Percentiles rank a stretch among this genome's conserved stretches.
These are phyloP conservation scores for Squalus acanthias DNA, from an alignment of 2,797 vertebrate genomes.

Conservation along the genomic window DNA sequence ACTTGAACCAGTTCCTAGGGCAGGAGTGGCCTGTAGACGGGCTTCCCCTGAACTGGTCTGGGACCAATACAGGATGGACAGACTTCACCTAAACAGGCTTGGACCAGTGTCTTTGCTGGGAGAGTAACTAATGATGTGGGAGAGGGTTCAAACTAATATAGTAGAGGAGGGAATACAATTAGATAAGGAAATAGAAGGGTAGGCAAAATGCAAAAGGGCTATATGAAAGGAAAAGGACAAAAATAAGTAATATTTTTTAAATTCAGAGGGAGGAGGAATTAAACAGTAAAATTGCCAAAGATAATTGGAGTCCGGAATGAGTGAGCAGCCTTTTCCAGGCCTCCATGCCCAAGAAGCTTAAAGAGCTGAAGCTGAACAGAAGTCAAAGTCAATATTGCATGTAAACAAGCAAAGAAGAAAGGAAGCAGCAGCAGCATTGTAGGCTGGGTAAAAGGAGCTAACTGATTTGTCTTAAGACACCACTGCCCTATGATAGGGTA, in stretches of 20 bases:
- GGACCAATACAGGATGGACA: neutral
- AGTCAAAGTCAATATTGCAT: neutral
- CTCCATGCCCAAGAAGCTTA: neutral
- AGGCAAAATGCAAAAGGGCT: neutral
- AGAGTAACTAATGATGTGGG: neutral
- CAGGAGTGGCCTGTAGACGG: neutral
- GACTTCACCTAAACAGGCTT: no score
- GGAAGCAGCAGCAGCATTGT: neutral
- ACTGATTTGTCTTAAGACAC: neutral
- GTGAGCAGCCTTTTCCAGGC: neutral
- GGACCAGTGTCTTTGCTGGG: neutral
- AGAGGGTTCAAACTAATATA: neutral
- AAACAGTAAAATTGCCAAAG: neutral
- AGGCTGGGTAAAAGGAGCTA: neutral
- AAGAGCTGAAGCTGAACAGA: conserved; percentile 4
- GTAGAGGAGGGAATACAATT: neutral
- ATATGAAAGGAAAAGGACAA: neutral
- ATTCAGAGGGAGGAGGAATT: neutral
- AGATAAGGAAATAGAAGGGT: neutral
- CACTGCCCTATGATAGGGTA: neutral
- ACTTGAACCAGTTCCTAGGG: neutral
- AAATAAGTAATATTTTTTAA: neutral
- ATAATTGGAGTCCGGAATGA: neutral
- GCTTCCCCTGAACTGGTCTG: neutral
- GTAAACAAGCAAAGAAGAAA: neutral